These are phyloP conservation scores for Graphium colonna DNA, from an alignment of 2,888 invertebrate genomes.

Conservation along the genomic window DNA sequence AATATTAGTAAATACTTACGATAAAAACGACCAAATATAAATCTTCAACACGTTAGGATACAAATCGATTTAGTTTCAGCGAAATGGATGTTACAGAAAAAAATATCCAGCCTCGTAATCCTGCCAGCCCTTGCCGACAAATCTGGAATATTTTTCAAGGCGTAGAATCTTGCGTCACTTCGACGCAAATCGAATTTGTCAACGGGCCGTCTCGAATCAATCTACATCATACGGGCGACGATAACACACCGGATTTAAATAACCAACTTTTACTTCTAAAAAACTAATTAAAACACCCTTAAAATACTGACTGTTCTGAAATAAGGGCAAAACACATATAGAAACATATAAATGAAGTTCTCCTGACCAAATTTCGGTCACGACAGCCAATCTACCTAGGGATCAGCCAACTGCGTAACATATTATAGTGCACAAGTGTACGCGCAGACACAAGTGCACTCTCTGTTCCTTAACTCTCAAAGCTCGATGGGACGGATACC, in stretches of 20 bases:
- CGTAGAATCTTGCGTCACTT: constrained; percentile 40
- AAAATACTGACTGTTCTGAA: too few relatives aligned
- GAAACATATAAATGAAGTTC: too few relatives aligned
- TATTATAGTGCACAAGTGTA: too few relatives aligned
- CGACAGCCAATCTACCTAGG: too few relatives aligned
- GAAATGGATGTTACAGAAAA: background rate
- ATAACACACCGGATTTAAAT: constrained; percentile 34
- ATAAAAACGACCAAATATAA: background rate
- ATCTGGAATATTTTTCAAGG: constrained; percentile 53
- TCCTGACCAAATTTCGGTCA: too few relatives aligned
- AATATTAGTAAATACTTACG: too few relatives aligned
- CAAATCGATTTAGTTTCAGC: background rate
- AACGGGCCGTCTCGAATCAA: constrained; percentile 70
- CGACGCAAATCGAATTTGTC: constrained; percentile 72
- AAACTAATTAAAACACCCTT: constrained; percentile 1
- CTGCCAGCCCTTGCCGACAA: constrained; percentile 20
- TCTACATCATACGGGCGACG: constrained; percentile 63
- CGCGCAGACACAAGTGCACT: too few relatives aligned
- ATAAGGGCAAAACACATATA: too few relatives aligned
- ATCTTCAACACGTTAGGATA: background rate
- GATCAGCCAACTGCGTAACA: too few relatives aligned
- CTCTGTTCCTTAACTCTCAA: too few relatives aligned
- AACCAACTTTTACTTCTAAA: constrained; percentile 10
- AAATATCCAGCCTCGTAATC: constrained; percentile 1
- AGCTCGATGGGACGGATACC: too few relatives aligned